Evolutionary conservation across 2,797 vertebrate species (phyloP).

Genomic region (Enteromius argenteus): DNA sequence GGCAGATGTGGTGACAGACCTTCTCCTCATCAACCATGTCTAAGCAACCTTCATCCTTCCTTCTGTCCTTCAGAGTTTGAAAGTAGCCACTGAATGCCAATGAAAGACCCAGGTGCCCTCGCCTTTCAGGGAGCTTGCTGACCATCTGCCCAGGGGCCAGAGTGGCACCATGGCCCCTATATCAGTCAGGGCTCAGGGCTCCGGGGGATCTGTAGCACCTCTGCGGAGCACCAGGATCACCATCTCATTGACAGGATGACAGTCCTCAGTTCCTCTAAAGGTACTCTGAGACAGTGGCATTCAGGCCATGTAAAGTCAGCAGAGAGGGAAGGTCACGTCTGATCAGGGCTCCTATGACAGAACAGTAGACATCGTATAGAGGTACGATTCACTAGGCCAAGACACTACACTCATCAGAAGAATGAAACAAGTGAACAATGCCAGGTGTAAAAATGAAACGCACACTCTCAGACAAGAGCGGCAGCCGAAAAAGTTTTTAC

Average conservation of each 20-base stretch:
- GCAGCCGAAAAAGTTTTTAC: background rate
- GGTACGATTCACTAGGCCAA: conserved; percentile 1
- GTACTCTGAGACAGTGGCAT: conserved; percentile 26
- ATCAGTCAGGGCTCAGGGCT: conserved; percentile 47
- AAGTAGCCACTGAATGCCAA: conserved; percentile 62
- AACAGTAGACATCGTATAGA: conserved; percentile 14
- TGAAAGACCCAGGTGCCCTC: conserved; percentile 59
- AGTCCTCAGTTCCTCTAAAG: conserved; percentile 37
- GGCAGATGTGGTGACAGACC: conserved; percentile 73
- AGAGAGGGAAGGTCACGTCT: conserved; percentile 35
- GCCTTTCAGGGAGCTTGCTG: conserved; percentile 55
- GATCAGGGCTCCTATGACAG: conserved; percentile 35
- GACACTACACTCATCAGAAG: conserved; percentile 14
- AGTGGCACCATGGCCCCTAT: conserved; percentile 51
- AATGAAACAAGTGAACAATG: conserved; percentile 32
- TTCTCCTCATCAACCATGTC: conserved; percentile 68
- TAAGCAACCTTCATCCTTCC: conserved; percentile 78
- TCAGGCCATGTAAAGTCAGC: conserved; percentile 28
- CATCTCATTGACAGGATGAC: conserved; percentile 47
- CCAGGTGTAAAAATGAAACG: background rate
- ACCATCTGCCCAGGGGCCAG: conserved; percentile 67
- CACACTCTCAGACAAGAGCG: background rate
- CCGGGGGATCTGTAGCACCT: conserved; percentile 45
- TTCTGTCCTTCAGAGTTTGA: conserved; percentile 53
- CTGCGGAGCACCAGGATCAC: conserved; percentile 50